Evolutionary conservation across 2,797 vertebrate genomes (phyloP).

Genomic region (Chromis chromis): DNA sequence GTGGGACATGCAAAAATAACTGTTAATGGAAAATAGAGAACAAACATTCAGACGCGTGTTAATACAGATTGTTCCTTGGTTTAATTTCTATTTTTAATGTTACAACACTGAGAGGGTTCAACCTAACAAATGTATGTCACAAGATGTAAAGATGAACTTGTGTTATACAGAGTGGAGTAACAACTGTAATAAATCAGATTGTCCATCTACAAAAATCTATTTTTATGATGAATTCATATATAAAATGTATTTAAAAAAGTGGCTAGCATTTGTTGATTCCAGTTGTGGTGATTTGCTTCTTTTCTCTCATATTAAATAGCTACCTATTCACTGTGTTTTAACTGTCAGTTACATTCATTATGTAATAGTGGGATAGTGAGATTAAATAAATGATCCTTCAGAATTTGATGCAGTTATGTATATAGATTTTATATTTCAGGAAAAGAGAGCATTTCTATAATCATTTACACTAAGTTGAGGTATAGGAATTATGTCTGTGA

Average conservation of each 20-base stretch:
- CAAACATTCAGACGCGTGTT: conserved; percentile 17
- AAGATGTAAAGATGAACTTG: background rate
- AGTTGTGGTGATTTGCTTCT: conserved; percentile 24
- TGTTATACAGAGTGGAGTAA: background rate
- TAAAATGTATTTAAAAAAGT: conserved; percentile 24
- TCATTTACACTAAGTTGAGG: background rate
- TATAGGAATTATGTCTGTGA: background rate
- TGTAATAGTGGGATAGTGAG: too few relatives aligned
- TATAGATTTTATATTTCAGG: too few relatives aligned
- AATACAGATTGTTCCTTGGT: conserved; percentile 4
- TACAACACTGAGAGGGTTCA: conserved; percentile 8
- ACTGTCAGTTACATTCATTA: background rate
- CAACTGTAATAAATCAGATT: background rate
- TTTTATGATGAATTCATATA: conserved; percentile 26
- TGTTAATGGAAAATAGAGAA: background rate
- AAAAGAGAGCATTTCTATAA: too few relatives aligned
- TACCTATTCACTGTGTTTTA: conserved; percentile 1
- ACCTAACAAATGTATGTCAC: background rate
- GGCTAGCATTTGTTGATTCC: conserved; percentile 26
- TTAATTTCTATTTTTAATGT: conserved; percentile 3
- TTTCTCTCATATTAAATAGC: conserved; percentile 24
- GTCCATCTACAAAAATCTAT: background rate
- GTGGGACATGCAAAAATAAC: conserved; percentile 17
- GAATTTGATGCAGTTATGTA: too few relatives aligned
- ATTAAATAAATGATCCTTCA: too few relatives aligned